These are phyloP conservation scores for Rhodophaea formosa DNA, from an alignment of 2,888 invertebrate species.

Conservation along the genomic window DNA sequence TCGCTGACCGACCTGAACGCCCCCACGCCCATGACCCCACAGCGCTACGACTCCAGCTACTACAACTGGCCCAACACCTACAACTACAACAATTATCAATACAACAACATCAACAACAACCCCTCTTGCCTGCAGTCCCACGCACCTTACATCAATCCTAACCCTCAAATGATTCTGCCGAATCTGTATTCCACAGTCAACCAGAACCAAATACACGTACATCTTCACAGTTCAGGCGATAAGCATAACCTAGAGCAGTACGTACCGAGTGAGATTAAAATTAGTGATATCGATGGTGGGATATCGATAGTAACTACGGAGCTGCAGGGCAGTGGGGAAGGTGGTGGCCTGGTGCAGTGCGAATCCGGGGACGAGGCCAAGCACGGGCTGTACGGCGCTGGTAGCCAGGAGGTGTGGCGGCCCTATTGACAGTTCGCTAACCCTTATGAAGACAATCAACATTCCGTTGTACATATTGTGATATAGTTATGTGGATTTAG, in stretches of 20 bases:
- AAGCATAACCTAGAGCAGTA: slow-evolving; percentile 85
- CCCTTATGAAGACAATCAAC: slow-evolving; percentile 40
- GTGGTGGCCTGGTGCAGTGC: slow-evolving; percentile 76
- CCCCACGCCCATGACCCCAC: slow-evolving; percentile 49
- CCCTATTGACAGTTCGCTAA: slow-evolving; percentile 83
- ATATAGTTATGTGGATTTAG: slow-evolving; percentile 54
- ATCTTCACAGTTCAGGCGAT: slow-evolving; percentile 85
- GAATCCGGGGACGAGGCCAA: slow-evolving; percentile 79
- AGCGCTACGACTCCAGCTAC: slow-evolving; percentile 79
- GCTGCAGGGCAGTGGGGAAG: slow-evolving; percentile 69
- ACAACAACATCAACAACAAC: slow-evolving; percentile 82
- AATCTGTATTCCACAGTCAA: slow-evolving; percentile 92
- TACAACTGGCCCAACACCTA: slow-evolving; percentile 85
- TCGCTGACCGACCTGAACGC: slow-evolving; percentile 74
- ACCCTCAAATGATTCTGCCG: slow-evolving; percentile 87
- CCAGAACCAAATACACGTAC: slow-evolving; percentile 92
- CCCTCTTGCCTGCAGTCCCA: slow-evolving; percentile 77
- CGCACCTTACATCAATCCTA: slow-evolving; percentile 82
- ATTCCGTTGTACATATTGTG: slow-evolving; percentile 75
- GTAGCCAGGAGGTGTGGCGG: slow-evolving; percentile 85
- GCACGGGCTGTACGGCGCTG: slow-evolving; percentile 62
- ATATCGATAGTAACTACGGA: slow-evolving; percentile 80
- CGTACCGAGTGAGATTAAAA: slow-evolving; percentile 81
- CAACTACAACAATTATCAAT: slow-evolving; percentile 86
- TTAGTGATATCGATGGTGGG: slow-evolving; percentile 81